Evolutionary conservation across 2,888 invertebrate genomes (phyloP), one percentile per base, ranked within the genome.

Genomic region (Acrobeloides nanus): DNA sequence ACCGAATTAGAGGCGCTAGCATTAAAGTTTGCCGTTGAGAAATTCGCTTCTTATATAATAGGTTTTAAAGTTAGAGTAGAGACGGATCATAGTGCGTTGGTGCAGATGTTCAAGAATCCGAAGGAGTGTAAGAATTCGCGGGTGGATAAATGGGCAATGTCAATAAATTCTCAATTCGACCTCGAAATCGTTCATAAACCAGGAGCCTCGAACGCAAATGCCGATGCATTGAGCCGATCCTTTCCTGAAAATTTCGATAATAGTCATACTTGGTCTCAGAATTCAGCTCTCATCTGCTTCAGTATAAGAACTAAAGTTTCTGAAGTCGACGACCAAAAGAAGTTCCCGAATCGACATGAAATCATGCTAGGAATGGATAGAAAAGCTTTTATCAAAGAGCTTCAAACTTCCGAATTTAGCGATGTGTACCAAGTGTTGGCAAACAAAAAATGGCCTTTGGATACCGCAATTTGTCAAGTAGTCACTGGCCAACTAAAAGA

Each of bases 1-100:
- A 45, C 45, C 4, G 45, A 45, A n/a, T 5, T 45, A 6, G 45
- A 45, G n/a, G 45, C 45, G 6, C 8, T 41, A 3, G 45, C 43
- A 24, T 24, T 45, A 21, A 20, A 21, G 23, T 45, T 45, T 12
- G 45, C 25, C 1, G 26, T 20, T 0, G 27, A 41, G 18, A 41
- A 41, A 20, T 45, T 40, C 12, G 38, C 26, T 6, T 25, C n/a
- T n/a, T 45, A 38, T 17, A 29, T 5, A 21, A 21, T n/a, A n/a
- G 25, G 3, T 18, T 46, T 3, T 40, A 38, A 1, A n/a, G n/a
- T n/a, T n/a, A n/a, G n/a, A n/a, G n/a, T n/a, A n/a, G n/a, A n/a
- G n/a, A n/a, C n/a, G n/a, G 46, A 46, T 15, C 46, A 46, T 12
- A 44, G 23, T 8, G 46, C 46, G 20, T 15, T 46, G 3, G 15